phyloP scores from a whole-genome alignment of 2,797 vertebrate genomes.

The Chaunax sp. region DNA sequence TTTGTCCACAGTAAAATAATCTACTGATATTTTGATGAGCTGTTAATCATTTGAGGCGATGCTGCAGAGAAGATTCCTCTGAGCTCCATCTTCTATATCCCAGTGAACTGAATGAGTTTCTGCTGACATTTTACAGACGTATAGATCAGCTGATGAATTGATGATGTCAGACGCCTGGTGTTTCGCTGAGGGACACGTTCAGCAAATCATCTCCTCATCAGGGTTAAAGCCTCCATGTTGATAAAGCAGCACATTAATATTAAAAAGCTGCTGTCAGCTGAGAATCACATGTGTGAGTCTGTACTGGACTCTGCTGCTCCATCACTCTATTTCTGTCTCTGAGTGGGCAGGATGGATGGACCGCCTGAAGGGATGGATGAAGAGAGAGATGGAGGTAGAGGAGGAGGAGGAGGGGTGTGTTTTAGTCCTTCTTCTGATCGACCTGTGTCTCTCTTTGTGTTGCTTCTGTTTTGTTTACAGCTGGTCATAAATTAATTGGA shows the following conservation, averaged over 20 bases:
- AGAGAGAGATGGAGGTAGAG: slow-evolving; percentile 2
- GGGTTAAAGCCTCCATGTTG: neutral
- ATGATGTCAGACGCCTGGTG: too few relatives aligned
- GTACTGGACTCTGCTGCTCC: slow-evolving; percentile 52
- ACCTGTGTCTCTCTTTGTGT: slow-evolving; percentile 10
- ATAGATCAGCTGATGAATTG: too few relatives aligned
- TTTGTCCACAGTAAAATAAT: too few relatives aligned
- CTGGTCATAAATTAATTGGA: slow-evolving; percentile 37
- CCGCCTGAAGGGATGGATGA: slow-evolving; percentile 43
- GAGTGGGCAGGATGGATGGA: slow-evolving; percentile 70
- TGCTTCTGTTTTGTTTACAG: slow-evolving; percentile 33
- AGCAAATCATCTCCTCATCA: slow-evolving; percentile 17
- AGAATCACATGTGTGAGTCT: slow-evolving; percentile 1
- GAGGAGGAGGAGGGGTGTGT: slow-evolving; percentile 21
- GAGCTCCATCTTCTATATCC: too few relatives aligned
- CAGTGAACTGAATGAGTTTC: too few relatives aligned
- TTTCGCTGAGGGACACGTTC: neutral
- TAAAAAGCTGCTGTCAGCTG: neutral
- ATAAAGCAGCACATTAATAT: neutral
- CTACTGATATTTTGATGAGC: too few relatives aligned
- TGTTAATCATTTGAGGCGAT: too few relatives aligned
- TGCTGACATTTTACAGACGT: too few relatives aligned
- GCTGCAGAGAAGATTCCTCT: too few relatives aligned
- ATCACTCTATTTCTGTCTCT: slow-evolving; percentile 72
- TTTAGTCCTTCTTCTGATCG: slow-evolving; percentile 13